Base-by-base conservation (phyloP, 2,888 invertebrate species). In the Tiliacea aurago region DNA sequence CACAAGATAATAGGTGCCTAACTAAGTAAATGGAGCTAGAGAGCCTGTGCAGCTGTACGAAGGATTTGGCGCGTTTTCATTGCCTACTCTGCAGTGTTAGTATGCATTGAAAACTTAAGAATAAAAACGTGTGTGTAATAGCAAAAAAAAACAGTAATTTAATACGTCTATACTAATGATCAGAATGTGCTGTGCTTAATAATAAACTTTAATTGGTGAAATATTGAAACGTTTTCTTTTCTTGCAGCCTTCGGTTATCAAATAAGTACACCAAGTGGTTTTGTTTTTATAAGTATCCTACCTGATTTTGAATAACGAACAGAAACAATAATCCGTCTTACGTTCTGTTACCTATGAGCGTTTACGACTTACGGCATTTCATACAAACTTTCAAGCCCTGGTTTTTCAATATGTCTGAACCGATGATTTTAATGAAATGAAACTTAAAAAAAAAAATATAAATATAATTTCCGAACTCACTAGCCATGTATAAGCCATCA, bases 1-100 rank as follows among this genome's bases (percentile, higher is more conserved):
- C 83, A 85, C 76, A 79, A 89, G 90, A 90, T 92, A 91, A 91
- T 89, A 88, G 89, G 85, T 89, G 87, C 89, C 87, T 90, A 89
- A 93, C 93, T 93, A 90, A 91, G 87, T 85, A 84, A 76, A 83
- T 85, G 85, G 76, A 83, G 70, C 78, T 85, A 75, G 71, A 82
- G 79, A 85, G 73, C 85, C 84, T 80, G 80, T 84, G 75, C 66
- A 72, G 59, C 55, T 65, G 69, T 72, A 70, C 76, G 82, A 80
- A 74, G 80, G 76, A 83, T 81, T 85, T 73, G 53, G 81, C 73
- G 73, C 78, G 91, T 91, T 86, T 91, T 87, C 93, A 91, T 87
- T 88, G 73, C 2, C 15, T 47, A 56, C 20, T 28, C 13, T 37
- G 45, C 15, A 23, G 47, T 53, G 9, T n/a, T 53, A n/a, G n/a